Conservation (phyloP, 2,113 vertebrate species). For the Hemicordylus capensis region DNA sequence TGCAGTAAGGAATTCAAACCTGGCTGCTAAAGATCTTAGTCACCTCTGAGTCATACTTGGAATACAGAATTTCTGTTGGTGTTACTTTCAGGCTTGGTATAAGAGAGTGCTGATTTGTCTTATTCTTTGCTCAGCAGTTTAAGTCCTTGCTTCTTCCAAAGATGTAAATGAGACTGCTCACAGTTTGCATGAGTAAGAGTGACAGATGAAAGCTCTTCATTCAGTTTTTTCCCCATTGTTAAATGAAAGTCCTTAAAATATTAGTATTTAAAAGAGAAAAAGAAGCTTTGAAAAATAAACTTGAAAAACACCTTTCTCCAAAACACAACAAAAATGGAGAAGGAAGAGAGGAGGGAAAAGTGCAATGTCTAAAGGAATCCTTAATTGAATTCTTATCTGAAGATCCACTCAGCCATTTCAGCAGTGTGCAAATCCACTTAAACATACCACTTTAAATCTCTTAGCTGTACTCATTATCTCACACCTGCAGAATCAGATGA, state of each 20-base stretch:
- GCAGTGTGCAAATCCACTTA: neutral
- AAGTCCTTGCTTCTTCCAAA: neutral
- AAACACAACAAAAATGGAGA: neutral
- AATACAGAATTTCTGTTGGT: neutral
- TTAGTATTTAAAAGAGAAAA: slow-evolving; percentile 9
- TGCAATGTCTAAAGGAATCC: neutral
- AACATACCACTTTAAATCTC: neutral
- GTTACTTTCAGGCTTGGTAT: neutral
- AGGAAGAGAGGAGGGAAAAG: neutral
- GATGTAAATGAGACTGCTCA: neutral
- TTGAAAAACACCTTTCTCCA: neutral
- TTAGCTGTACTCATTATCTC: neutral
- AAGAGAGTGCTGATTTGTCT: neutral
- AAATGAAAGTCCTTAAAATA: slow-evolving; percentile 9
- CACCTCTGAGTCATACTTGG: neutral
- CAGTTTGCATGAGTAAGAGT: neutral
- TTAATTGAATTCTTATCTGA: slow-evolving; percentile 27
- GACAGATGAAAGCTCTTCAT: neutral
- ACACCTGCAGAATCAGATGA: neutral
- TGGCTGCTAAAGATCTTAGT: neutral
- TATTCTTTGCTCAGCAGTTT: slow-evolving; percentile 15
- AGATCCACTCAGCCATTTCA: neutral
- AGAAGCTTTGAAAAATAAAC: neutral
- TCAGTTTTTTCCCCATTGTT: neutral
- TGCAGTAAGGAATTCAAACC: neutral